These are phyloP conservation scores for Spondyliosoma cantharus DNA, from an alignment of 2,797 vertebrate genomes.

Conservation along the genomic window DNA sequence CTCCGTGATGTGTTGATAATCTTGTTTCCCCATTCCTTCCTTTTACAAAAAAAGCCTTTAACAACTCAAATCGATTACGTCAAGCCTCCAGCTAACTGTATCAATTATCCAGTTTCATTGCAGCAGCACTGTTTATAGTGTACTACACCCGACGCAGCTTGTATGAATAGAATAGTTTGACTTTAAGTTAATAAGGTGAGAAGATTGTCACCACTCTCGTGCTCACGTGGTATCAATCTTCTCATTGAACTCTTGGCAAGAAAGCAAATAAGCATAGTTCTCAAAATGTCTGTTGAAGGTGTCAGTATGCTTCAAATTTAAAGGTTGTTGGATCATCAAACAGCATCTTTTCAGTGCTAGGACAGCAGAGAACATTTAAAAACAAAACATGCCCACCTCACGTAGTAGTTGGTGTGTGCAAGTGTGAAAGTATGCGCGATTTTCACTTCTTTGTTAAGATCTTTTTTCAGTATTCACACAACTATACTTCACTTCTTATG, in stretches of 20 bases:
- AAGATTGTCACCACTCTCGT: neutral
- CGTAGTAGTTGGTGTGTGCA: neutral
- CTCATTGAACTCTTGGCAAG: no score
- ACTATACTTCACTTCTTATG: neutral
- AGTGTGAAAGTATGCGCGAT: neutral
- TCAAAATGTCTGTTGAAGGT: no score
- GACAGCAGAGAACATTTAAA: no score
- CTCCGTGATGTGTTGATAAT: neutral
- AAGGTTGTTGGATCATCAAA: no score
- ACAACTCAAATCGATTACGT: no score
- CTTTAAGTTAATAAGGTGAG: neutral
- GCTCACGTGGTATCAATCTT: no score
- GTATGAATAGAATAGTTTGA: no score
- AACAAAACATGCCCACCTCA: no score
- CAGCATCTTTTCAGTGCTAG: no score
- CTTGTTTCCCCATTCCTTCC: constrained; percentile 20
- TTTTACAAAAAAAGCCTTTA: constrained; percentile 11
- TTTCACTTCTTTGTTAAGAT: neutral
- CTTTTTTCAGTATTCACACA: neutral
- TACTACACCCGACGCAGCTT: no score
- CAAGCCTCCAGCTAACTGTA: neutral
- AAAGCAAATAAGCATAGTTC: no score
- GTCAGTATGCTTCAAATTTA: no score
- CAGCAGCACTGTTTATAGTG: neutral
- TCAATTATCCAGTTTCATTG: neutral